Evolutionary conservation across 2,888 invertebrate species (phyloP).

Genomic region (Ceriagrion tenellum): DNA sequence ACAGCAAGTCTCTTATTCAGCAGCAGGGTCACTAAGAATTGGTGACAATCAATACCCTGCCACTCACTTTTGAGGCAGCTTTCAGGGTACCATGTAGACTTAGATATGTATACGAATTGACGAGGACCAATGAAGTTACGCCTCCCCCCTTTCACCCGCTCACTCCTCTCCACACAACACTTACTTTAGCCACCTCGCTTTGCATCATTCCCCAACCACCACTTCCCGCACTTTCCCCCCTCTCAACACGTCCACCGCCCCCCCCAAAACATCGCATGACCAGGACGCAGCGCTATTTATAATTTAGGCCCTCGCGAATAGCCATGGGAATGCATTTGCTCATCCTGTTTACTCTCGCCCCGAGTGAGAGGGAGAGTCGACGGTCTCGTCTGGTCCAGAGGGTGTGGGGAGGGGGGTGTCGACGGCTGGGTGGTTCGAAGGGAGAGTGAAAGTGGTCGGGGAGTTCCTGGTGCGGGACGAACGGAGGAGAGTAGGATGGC

Average conservation of each 20-base stretch:
- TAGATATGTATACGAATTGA: neutral
- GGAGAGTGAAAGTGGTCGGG: neutral
- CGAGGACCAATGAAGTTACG: neutral
- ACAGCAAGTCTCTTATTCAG: no score
- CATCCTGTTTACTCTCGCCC: slow-evolving; percentile 42
- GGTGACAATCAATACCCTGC: no score
- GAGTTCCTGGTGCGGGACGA: neutral
- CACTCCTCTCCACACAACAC: neutral
- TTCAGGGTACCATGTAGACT: no score
- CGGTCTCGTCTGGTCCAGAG: neutral
- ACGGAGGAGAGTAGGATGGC: neutral
- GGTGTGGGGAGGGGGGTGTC: neutral
- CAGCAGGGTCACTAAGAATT: no score
- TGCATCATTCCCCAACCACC: neutral
- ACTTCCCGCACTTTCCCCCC: neutral
- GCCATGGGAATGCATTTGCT: slow-evolving; percentile 63
- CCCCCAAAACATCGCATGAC: slow-evolving; percentile 5
- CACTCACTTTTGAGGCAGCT: no score
- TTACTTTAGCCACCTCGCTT: no score
- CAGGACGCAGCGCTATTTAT: slow-evolving; percentile 62
- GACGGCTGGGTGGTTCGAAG: neutral
- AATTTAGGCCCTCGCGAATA: slow-evolving; percentile 63
- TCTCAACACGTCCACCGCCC: neutral
- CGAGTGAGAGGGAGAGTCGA: neutral
- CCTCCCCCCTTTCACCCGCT: slow-evolving; percentile 2